Base-by-base conservation (phyloP, 2,888 invertebrate species). In the Phyto melanocephala region DNA sequence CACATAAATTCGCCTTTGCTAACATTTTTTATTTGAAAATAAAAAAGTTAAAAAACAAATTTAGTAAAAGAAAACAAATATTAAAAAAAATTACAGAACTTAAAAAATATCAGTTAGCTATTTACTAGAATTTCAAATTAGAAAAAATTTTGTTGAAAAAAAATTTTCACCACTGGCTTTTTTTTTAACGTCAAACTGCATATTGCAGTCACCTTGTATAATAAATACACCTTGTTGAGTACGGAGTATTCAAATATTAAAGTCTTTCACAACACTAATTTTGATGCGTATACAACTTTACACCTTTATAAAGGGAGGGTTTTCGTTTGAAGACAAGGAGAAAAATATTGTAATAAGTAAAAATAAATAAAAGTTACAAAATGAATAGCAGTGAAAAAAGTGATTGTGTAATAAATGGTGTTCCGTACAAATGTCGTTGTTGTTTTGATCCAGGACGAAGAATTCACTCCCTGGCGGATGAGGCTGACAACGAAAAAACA, bases 401-500 rank as follows among this genome's bases (percentile, higher is more conserved):
- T n/a, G 52, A 28, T 1, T 62, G 62, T 45, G 17, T 62, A 45
- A 62, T 62, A 15, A 62, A 62, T 45, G 62, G 45, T 28, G 24
- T 62, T 0, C 42, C 24, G 3, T 62, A 62, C 11, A 45, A 28
- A 15, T 75, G 74, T 8, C 74, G 74, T 13, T 65, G 63, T 6
- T 75, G 74, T n/a, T 75, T 75, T 47, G 65, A 75, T 65, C 74
- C 74, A 8, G 74, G 65, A n/a, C 33, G 35, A 10, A 40, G 20
- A 1, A n/a, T 65, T 7, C 56, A 15, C 10, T 22, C 42, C 5
- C 22, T 75, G 15, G 4, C 24, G 8, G 56, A 52, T 15, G 35
- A 35, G 11, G 42, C 11, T 7, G 17, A 8, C 4, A 65, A 65
- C 1, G 15, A 45, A 1, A 75, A 75, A 56, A 65, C 40, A 1